Evolutionary conservation across 2,888 invertebrate genomes (phyloP), one percentile per base, ranked within the genome.

Genomic region (Tetranychus piercei): DNA sequence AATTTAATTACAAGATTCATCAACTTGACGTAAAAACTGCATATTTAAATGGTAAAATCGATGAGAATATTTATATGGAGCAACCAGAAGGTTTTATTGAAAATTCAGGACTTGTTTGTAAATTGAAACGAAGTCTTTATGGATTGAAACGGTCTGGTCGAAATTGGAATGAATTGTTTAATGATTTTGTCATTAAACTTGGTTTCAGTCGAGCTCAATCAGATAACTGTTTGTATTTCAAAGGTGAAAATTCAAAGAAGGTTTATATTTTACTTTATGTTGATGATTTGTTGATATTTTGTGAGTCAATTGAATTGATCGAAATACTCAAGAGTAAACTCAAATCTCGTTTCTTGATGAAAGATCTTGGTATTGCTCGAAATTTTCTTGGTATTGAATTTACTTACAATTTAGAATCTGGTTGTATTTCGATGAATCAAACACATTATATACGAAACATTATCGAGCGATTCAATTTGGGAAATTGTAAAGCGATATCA

Each of bases 111-210:
- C 45, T 45, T 45, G 45, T 45, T 45, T 45, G 45, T 9, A 45
- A 45, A 73, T 67, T 79, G 5, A 64, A 73, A 22, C 77, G 76
- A 23, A 75, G 75, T 20, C 20, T 79, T 3, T 79, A 79, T 71
- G 79, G 79, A 6, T 74, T 79, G 1, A 79, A 79, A 66, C 78
- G 79, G 75, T 67, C 78, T 1, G 77, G 77, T 6, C 15, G 78
- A 44, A 76, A 75, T 6, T 79, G 79, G 78, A 76, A 77, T 64
- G 23, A 77, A 15, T 75, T 65, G 20, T 75, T 79, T 67, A 67
- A 23, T 43, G n/a, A 43, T 9, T 69, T 44, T 15, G 72, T 79
- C 44, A 73, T 72, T 22, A 20, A 73, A 23, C 34, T 76, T n/a
- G 75, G 75, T 1, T 74, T 79, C 44, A 20, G 23, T 1, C 72